These are phyloP conservation scores for Heterotilapia buettikoferi DNA, from an alignment of 2,113 vertebrate species.

Conservation along the genomic window DNA sequence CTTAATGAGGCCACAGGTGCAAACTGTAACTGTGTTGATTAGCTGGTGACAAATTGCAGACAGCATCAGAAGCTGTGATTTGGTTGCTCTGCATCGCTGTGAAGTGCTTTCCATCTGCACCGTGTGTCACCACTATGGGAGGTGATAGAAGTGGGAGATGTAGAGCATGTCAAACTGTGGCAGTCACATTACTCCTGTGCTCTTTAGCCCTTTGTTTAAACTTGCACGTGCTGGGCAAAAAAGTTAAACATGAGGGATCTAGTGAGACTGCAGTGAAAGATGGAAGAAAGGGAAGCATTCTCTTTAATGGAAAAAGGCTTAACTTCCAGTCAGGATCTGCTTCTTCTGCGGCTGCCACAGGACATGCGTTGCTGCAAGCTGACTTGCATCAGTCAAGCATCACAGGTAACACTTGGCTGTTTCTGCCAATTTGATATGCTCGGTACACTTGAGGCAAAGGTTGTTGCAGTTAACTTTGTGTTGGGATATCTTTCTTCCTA, in stretches of 20 bases:
- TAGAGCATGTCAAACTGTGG: not conserved
- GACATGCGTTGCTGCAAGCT: not conserved
- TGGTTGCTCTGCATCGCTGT: not conserved
- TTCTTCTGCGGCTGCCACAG: not conserved
- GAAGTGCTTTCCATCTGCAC: not conserved
- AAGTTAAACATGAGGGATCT: not conserved
- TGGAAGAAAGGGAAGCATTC: not conserved
- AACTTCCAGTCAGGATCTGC: not conserved
- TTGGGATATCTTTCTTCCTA: not conserved
- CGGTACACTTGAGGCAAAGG: not conserved
- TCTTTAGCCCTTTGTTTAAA: not conserved
- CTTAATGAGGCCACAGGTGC: constrained; percentile 3
- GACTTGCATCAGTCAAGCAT: not conserved
- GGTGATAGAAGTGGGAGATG: not conserved
- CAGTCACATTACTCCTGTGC: not conserved
- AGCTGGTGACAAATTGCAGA: not conserved
- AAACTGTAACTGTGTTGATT: not conserved
- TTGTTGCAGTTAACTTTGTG: not conserved
- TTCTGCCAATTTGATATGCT: not conserved
- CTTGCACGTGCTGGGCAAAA: not conserved
- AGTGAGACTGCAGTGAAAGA: not conserved
- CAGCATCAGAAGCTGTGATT: not conserved
- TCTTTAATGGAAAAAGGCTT: not conserved
- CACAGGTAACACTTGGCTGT: not conserved
- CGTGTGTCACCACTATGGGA: not conserved